Percentiles rank a stretch among this genome's conserved stretches.
Evolutionary conservation across 2,113 vertebrate genomes (phyloP).

Genomic region (Ptyas mucosa): DNA sequence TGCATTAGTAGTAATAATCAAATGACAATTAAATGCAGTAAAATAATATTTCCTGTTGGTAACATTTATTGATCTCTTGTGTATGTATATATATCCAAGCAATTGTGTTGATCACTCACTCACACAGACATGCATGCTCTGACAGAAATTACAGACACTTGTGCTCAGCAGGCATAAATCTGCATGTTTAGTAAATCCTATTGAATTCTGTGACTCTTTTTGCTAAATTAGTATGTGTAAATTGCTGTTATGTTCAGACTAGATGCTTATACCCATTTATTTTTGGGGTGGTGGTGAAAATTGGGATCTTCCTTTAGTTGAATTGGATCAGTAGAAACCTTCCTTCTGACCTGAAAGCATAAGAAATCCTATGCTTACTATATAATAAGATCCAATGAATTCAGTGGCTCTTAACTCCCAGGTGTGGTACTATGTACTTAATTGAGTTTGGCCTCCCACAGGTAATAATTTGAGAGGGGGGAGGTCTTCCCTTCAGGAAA

Average conservation of each 20-base stretch:
- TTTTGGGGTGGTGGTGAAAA: neutral
- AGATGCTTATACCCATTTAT: neutral
- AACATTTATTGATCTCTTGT: neutral
- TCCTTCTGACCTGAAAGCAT: neutral
- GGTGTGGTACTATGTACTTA: neutral
- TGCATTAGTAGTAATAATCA: neutral
- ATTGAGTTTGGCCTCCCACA: neutral
- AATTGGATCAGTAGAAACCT: neutral
- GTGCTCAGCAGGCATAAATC: neutral
- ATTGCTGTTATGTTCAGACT: neutral
- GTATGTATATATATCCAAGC: neutral
- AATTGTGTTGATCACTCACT: neutral
- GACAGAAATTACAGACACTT: neutral
- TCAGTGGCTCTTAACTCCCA: neutral
- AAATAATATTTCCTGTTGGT: neutral
- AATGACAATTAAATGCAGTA: neutral
- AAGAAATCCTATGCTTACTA: neutral
- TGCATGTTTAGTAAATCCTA: neutral
- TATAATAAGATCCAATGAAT: neutral
- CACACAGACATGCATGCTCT: neutral
- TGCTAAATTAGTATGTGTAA: neutral
- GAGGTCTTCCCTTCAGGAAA: neutral
- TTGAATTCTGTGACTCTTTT: neutral
- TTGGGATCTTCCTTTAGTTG: neutral
- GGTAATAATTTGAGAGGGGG: neutral